phyloP scores from a whole-genome alignment of 2,888 invertebrate genomes.

The Allophyes oxyacanthae region DNA sequence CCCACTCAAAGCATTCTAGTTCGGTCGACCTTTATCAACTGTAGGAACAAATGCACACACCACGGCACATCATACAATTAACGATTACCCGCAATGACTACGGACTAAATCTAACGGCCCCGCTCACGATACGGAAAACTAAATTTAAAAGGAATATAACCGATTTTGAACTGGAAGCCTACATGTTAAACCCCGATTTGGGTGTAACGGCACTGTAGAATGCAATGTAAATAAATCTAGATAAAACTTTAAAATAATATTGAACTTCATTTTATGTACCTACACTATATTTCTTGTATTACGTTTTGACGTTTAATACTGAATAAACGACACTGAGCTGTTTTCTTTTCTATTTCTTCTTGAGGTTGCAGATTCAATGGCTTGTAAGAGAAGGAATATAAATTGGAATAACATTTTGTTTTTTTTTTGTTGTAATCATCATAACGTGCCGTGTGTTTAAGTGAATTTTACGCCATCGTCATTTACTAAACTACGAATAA shows the following conservation, averaged over 20 bases:
- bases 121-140: conserved; percentile 3
- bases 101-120: conserved; percentile 18
- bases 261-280: conserved; percentile 4
- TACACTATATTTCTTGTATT: conserved; percentile 17
- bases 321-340: conserved; percentile 7
- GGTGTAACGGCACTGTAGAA: conserved; percentile 10
- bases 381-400: conserved; percentile 12
- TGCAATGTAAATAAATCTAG: conserved; percentile 29
- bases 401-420: background rate
- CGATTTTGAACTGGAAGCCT: conserved; percentile 4
- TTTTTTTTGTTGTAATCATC: conserved; percentile 8
- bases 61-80: conserved; percentile 15
- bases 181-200: conserved; percentile 8
- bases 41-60: conserved; percentile 56
- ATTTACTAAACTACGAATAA: conserved; percentile 13
- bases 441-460: conserved; percentile 15
- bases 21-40: conserved; percentile 79
- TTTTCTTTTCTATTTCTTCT: conserved; percentile 23
- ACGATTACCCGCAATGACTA: conserved; percentile 8
- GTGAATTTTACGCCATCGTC: conserved; percentile 16
- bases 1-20: conserved; percentile 73
- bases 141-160: background rate
- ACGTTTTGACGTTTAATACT: conserved; percentile 19
- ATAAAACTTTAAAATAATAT: conserved; percentile 16
- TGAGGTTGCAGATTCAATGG: conserved; percentile 3